These are phyloP conservation scores for Martes flavigula DNA, from an alignment of 2,797 vertebrate genomes.

Conservation along the genomic window DNA sequence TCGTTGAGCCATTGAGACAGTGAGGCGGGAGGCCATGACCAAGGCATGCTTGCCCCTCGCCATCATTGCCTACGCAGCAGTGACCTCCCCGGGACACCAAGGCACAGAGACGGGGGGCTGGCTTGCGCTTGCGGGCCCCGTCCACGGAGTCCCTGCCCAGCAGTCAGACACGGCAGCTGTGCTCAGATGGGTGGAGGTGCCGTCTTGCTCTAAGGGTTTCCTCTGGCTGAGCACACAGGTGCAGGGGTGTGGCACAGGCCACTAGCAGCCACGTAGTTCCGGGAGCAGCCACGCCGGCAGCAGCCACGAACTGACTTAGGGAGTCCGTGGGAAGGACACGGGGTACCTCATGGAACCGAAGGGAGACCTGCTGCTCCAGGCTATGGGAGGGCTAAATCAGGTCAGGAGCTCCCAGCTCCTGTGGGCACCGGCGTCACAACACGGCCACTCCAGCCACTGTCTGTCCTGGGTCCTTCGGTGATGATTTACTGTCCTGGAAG, in stretches of 20 bases:
- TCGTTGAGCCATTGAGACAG: not conserved
- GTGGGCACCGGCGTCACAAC: not conserved
- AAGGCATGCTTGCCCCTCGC: not conserved
- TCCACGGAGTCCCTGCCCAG: too few species aligned
- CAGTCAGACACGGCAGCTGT: too few species aligned
- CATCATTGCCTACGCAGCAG: not conserved
- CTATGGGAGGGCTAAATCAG: not conserved
- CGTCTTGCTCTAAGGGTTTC: not conserved
- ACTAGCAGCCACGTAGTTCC: too few species aligned
- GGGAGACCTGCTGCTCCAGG: not conserved
- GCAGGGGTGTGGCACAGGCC: not conserved
- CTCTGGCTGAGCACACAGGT: not conserved
- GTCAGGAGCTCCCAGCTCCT: not conserved
- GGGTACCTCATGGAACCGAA: not conserved
- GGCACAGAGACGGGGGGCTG: not conserved
- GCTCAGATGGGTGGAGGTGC: too few species aligned
- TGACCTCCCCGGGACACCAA: not conserved
- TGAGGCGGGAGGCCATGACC: not conserved
- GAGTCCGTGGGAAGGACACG: too few species aligned
- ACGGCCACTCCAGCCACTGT: not conserved
- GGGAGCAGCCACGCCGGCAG: too few species aligned
- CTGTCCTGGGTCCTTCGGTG: not conserved
- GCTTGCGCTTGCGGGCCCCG: too few species aligned
- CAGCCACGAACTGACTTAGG: too few species aligned
- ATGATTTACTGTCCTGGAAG: too few species aligned